Evolutionary conservation across 2,888 invertebrate genomes (phyloP).

Genomic region (Agrochola litura): DNA sequence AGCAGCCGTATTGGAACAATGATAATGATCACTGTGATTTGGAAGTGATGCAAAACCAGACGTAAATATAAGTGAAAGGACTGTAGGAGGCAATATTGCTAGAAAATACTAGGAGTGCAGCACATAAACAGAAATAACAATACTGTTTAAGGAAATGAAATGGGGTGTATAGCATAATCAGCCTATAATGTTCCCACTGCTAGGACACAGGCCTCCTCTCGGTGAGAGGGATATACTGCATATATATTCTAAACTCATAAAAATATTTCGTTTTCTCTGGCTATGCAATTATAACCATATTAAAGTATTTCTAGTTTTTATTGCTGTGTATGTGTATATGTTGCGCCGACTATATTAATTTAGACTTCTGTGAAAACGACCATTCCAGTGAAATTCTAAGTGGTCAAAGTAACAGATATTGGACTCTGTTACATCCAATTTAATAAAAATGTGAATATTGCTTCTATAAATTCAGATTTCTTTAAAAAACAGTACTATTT

Average conservation of each 20-base stretch:
- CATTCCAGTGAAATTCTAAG: constrained; percentile 6
- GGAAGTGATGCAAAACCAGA: not conserved
- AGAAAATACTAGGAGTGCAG: not conserved
- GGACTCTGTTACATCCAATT: not conserved
- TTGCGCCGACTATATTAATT: not conserved
- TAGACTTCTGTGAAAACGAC: not conserved
- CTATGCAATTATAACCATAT: no score
- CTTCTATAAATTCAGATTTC: not conserved
- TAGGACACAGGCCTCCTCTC: no score
- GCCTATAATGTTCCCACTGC: no score
- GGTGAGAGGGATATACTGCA: no score
- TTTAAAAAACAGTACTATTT: not conserved
- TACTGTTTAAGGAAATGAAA: not conserved
- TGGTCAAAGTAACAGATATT: not conserved
- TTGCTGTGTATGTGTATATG: no score
- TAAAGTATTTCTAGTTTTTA: not conserved
- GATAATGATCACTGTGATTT: not conserved
- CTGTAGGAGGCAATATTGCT: not conserved
- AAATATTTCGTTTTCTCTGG: not conserved
- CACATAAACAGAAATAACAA: not conserved
- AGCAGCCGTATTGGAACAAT: not conserved
- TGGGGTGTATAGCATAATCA: not conserved
- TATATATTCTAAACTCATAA: not conserved
- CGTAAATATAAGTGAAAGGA: not conserved
- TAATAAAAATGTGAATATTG: not conserved